Percentiles rank a stretch among this genome's conserved stretches.
Conservation (phyloP, 92 coral and sea anemone genomes). For the Hydrozoanthus gracilis region DNA sequence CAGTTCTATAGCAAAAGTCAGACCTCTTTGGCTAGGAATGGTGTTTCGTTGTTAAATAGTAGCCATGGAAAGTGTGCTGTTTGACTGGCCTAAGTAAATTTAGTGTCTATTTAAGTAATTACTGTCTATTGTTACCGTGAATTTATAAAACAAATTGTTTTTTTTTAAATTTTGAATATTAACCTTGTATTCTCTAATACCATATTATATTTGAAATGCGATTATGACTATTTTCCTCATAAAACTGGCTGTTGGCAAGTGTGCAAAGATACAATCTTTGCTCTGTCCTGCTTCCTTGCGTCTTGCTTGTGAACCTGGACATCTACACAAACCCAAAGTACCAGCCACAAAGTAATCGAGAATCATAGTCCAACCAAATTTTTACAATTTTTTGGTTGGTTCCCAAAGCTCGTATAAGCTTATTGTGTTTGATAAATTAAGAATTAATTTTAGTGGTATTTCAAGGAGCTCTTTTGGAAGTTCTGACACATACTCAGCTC, state of each 20-base stretch:
- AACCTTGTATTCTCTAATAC: neutral
- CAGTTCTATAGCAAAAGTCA: neutral
- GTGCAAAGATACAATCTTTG: conserved; percentile 35
- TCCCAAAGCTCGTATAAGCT: conserved; percentile 38
- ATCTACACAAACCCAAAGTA: conserved; percentile 37
- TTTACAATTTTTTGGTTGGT: conserved; percentile 27
- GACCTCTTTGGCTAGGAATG: too few relatives aligned
- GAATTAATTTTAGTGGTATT: too few relatives aligned
- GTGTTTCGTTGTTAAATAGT: too few relatives aligned
- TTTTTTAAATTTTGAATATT: too few relatives aligned
- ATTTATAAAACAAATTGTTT: too few relatives aligned
- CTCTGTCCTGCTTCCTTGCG: conserved; percentile 42
- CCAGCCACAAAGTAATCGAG: conserved; percentile 36
- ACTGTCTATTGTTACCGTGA: too few relatives aligned
- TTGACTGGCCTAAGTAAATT: too few relatives aligned
- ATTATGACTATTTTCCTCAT: neutral
- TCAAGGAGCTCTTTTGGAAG: too few relatives aligned
- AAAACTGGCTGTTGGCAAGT: conserved; percentile 44
- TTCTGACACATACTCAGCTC: too few relatives aligned
- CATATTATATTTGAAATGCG: neutral
- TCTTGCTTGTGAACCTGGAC: conserved; percentile 46
- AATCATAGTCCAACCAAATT: conserved; percentile 43
- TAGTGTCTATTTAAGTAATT: too few relatives aligned
- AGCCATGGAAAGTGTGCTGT: too few relatives aligned
- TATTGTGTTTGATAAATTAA: neutral